Evolutionary conservation across 2,113 vertebrate genomes (phyloP), one percentile per base, ranked within the genome.

Genomic region (Euleptes europaea): DNA sequence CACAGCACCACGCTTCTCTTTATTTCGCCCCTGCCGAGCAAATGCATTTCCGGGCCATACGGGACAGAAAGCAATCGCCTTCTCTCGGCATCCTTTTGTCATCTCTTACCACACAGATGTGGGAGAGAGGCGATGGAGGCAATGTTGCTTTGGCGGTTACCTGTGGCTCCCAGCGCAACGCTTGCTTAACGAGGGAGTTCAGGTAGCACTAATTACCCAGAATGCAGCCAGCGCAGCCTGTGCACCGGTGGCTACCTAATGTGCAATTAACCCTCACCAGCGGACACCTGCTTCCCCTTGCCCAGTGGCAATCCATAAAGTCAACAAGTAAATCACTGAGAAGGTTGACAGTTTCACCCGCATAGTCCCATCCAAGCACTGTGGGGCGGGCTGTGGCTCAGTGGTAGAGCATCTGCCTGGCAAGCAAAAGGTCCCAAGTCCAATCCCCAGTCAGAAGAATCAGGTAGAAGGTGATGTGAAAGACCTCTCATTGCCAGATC

Each of bases 231-330:
- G 83, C 67, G 76, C 1, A 6, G 19, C 47, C 75, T 74, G 88
- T 90, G 69, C 84, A 75, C 85, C 83, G 84, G 92, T 85, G 92
- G 89, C 90, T 92, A 93, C 78, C 89, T 90, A 91, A 86, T 87
- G 79, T 84, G 88, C 82, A 85, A 65, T 93, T 91, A 94, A 94
- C 84, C 82, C 89, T 80, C 82, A 57, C 67, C 82, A 87, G 90
- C 44, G 74, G 0, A 0, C 72, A 73, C 80, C 85, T 72, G 35
- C 87, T 82, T 83, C 72, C 70, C 38, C 77, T 40, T 70, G 80
- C 84, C 54, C 82, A 42, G 81, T 82, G 80, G 75, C 84, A 44
- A 2, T 0, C 84, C 42, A 26, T 57, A 84, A 71, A 84, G 85
- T 84, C 87, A 90, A 66, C 51, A 78, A 28, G 17, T 75, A 82